A percentile compares a stretch with the other conserved stretches of the same genome.
Conservation (phyloP, 2,113 vertebrate genomes). For the Otolemur garnettii region DNA sequence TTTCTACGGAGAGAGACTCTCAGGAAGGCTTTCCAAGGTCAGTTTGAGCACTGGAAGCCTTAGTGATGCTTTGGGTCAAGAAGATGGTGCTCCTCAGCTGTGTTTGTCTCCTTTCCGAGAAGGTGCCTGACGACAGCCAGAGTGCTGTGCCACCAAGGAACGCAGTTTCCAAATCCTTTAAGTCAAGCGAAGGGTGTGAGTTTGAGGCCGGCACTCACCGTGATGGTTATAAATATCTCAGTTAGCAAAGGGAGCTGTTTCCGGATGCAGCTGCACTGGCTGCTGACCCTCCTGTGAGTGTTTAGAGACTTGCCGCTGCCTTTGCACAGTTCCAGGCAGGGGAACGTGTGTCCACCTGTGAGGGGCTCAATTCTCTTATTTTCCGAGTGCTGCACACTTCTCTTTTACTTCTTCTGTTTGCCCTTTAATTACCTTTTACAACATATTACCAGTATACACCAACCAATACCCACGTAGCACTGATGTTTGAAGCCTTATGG, state of each 20-base stretch:
- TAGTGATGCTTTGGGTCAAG: neutral
- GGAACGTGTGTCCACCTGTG: too few relatives aligned
- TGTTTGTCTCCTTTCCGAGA: neutral
- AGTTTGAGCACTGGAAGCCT: neutral
- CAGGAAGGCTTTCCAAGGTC: neutral
- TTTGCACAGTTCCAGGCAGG: neutral
- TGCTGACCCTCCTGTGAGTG: neutral
- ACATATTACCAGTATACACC: neutral
- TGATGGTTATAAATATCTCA: neutral
- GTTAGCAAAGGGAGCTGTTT: neutral
- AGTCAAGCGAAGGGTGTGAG: fast-evolving
- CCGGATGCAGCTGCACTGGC: too few relatives aligned
- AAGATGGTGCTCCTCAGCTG: neutral
- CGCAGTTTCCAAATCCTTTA: neutral
- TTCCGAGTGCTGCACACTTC: neutral
- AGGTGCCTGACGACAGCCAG: neutral
- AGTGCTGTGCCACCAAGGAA: neutral
- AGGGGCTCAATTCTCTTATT: neutral
- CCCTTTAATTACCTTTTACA: neutral
- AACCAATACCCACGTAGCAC: fast-evolving
- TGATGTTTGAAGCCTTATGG: neutral
- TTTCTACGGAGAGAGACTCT: neutral
- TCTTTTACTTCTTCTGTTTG: neutral
- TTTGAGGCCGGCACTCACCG: neutral
- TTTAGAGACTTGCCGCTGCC: neutral